Conservation (phyloP, 1,140 invertebrate genomes). For the Calosoma granatense region DNA sequence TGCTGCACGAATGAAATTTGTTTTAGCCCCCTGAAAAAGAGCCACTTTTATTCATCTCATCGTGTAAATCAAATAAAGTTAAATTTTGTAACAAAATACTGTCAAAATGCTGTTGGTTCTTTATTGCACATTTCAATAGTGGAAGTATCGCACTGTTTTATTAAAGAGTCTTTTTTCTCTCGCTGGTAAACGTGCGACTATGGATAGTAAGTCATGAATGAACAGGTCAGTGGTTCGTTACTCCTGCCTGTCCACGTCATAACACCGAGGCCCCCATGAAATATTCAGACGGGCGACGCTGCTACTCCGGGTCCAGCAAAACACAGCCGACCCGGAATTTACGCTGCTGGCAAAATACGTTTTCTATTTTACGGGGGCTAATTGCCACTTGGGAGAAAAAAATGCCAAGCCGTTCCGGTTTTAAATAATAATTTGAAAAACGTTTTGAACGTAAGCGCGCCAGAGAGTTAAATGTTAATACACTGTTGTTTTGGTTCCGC, state of each 20-base stretch:
- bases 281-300: neutral
- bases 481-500: neutral
- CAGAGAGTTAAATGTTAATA: conserved; percentile 4
- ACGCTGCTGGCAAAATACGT: neutral
- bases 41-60: too few relatives aligned
- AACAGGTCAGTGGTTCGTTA: neutral
- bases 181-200: too few relatives aligned
- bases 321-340: neutral
- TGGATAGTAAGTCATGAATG: too few relatives aligned
- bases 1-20: too few relatives aligned
- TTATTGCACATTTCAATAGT: too few relatives aligned
- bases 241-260: neutral
- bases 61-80: too few relatives aligned
- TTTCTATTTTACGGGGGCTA: conserved; percentile 2
- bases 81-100: too few relatives aligned
- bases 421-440: conserved; percentile 9
- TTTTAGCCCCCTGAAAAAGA: too few relatives aligned
- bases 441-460: neutral
- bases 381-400: conserved; percentile 6
- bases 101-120: too few relatives aligned
- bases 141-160: too few relatives aligned
- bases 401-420: neutral
- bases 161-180: too few relatives aligned
- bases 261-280: neutral
- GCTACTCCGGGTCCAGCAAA: neutral